A percentile compares a stretch with the other conserved stretches of the same genome.
These are phyloP conservation scores for Fragum sueziense DNA, from an alignment of 2,888 invertebrate genomes.

Conservation along the genomic window DNA sequence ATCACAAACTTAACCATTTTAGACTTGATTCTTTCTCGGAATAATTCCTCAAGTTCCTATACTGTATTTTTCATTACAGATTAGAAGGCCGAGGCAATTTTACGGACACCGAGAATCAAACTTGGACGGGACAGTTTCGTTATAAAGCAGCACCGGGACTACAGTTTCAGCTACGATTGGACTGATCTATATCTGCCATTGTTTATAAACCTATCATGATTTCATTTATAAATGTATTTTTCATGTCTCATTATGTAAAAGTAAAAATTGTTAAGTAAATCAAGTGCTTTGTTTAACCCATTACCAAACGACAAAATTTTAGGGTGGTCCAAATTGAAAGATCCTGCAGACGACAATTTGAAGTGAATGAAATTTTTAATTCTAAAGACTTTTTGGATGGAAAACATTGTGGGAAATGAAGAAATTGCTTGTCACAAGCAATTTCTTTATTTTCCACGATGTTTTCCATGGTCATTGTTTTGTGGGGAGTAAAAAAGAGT, in stretches of 20 bases:
- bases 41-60: too few relatives aligned
- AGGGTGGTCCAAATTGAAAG: too few relatives aligned
- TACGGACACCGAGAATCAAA: slow-evolving; percentile 80
- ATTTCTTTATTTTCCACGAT: not conserved
- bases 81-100: slow-evolving; percentile 81
- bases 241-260: not conserved
- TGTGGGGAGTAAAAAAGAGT: too few relatives aligned
- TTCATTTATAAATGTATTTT: not conserved
- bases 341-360: too few relatives aligned
- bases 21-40: too few relatives aligned
- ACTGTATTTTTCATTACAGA: slow-evolving; percentile 74
- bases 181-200: slow-evolving; percentile 42
- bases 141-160: slow-evolving; percentile 82
- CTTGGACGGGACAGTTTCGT: slow-evolving; percentile 81
- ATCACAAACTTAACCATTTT: too few relatives aligned
- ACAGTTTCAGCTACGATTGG: slow-evolving; percentile 77
- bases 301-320: too few relatives aligned
- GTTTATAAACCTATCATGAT: not conserved
- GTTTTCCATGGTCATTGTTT: not conserved
- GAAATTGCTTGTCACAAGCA: not conserved
- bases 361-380: too few relatives aligned
- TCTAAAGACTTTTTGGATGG: not conserved
- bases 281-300: too few relatives aligned
- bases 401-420: not conserved
- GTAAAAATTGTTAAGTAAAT: too few relatives aligned